phyloP scores from a whole-genome alignment of 2,113 vertebrate species.

The Sarotherodon lohbergeri region DNA sequence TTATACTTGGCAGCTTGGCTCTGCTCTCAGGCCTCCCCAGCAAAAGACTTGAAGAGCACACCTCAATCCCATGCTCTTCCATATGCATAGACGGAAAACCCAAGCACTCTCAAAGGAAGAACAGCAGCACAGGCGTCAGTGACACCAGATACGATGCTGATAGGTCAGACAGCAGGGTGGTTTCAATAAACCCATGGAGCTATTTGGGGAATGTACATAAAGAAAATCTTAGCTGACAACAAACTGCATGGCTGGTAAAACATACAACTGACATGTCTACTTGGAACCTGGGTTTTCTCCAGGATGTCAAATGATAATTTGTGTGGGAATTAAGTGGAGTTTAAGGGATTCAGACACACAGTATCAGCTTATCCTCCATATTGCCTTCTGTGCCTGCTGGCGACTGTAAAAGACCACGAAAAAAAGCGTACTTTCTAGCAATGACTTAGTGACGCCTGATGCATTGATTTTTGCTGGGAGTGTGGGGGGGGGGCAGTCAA shows the following conservation, averaged over 20 bases:
- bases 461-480: not conserved
- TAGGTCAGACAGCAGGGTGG: not conserved
- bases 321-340: not conserved
- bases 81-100: not conserved
- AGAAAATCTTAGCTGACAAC: not conserved
- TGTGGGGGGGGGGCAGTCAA: not conserved
- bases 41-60: not conserved
- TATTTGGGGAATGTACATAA: not conserved
- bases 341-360: not conserved
- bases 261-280: not conserved
- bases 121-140: not conserved
- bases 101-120: not conserved
- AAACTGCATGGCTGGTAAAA: not conserved
- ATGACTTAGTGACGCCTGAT: not conserved
- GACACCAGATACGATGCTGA: not conserved
- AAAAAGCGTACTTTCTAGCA: not conserved
- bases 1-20: not conserved
- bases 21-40: not conserved
- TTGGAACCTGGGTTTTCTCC: not conserved
- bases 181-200: not conserved
- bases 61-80: not conserved
- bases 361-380: not conserved
- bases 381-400: not conserved
- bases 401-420: not conserved
- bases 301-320: not conserved